These are phyloP conservation scores for Drosophila atripex DNA, from an alignment of 2,888 invertebrate genomes.

Conservation along the genomic window DNA sequence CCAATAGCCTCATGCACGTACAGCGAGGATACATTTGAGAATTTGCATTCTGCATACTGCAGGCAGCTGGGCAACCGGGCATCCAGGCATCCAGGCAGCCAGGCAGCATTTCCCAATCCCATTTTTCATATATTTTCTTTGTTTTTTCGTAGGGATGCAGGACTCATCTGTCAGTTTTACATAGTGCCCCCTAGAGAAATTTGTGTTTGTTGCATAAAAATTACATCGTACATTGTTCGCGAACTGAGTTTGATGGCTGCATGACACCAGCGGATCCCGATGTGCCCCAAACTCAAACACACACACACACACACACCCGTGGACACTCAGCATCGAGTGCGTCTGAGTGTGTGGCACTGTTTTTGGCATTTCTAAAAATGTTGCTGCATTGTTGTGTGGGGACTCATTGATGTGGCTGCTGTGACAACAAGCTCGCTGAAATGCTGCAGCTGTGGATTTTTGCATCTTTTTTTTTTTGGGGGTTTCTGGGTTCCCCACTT, in stretches of 20 bases:
- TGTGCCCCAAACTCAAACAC: not conserved
- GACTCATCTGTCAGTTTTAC: constrained; percentile 76
- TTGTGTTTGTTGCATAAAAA: constrained; percentile 77
- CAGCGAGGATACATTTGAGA: constrained; percentile 18
- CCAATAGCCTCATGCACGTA: constrained; percentile 11
- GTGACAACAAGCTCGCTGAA: constrained; percentile 54
- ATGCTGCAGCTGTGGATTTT: constrained; percentile 49
- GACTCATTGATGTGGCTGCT: constrained; percentile 71
- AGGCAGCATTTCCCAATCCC: constrained; percentile 13
- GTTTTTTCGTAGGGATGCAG: constrained; percentile 31
- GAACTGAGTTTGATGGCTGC: constrained; percentile 68
- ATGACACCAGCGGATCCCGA: constrained; percentile 43
- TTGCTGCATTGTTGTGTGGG: constrained; percentile 53
- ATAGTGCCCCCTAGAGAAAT: constrained; percentile 75
- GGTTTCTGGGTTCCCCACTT: not conserved
- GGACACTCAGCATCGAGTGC: constrained; percentile 18
- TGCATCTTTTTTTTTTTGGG: not conserved
- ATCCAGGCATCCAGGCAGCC: not conserved
- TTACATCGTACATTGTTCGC: constrained; percentile 73
- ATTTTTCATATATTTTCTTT: constrained; percentile 46
- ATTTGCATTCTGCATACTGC: constrained; percentile 21
- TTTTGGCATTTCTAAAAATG: constrained; percentile 73
- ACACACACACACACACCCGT: not conserved
- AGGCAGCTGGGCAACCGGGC: not conserved
- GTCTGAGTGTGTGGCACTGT: constrained; percentile 48